phyloP scores from a whole-genome alignment of 2,797 vertebrate genomes.

The Chromobotia macracanthus region DNA sequence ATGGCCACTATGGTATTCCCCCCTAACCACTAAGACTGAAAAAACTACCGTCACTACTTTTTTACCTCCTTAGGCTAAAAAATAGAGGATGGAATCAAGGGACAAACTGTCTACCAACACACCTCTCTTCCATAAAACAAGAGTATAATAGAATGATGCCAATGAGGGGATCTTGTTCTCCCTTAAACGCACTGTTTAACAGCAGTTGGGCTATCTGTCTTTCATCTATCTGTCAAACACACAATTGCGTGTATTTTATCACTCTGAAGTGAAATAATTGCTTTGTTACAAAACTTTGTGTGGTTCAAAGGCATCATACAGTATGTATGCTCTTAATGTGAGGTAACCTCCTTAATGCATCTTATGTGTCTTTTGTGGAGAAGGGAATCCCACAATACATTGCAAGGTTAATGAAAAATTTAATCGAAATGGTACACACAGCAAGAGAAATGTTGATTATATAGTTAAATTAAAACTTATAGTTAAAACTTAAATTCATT shows the following conservation, averaged over 20 bases:
- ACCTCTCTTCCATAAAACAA: slow-evolving; percentile 41
- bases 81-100: slow-evolving; percentile 51
- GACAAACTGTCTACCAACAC: slow-evolving; percentile 20
- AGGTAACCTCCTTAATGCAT: neutral
- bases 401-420: neutral
- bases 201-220: slow-evolving; percentile 3
- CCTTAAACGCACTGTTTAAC: slow-evolving; percentile 27
- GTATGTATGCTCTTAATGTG: neutral
- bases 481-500: too few relatives aligned
- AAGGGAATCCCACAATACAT: neutral
- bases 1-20: slow-evolving; percentile 44
- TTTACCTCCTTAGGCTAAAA: slow-evolving; percentile 55
- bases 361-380: neutral
- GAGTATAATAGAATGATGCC: slow-evolving; percentile 31
- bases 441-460: too few relatives aligned
- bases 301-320: neutral
- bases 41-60: slow-evolving; percentile 45
- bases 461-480: too few relatives aligned
- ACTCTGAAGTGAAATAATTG: slow-evolving; percentile 26
- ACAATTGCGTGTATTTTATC: slow-evolving; percentile 29
- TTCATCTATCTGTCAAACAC: slow-evolving; percentile 28
- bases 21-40: slow-evolving; percentile 40
- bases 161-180: slow-evolving; percentile 43
- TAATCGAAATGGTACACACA: too few relatives aligned
- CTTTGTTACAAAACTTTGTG: neutral